Evolutionary conservation across 2,113 vertebrate species (phyloP).

Genomic region (Picathartes gymnocephalus): DNA sequence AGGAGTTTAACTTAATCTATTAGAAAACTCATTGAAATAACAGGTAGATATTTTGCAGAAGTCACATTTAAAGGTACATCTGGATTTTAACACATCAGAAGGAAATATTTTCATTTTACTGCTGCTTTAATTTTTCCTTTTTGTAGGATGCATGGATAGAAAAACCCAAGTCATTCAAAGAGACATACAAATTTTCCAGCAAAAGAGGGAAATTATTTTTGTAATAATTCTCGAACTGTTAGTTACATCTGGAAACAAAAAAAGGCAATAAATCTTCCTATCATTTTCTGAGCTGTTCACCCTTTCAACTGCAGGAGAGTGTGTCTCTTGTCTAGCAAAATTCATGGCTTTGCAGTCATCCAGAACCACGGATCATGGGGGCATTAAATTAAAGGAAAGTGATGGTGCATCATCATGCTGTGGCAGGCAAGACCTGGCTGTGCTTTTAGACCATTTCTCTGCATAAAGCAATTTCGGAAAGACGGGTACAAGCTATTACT

Average conservation of each 20-base stretch:
- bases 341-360: background rate
- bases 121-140: background rate
- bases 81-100: background rate
- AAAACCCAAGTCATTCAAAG: background rate
- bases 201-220: background rate
- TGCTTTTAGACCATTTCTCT: conserved; percentile 25
- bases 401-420: conserved; percentile 52
- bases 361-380: background rate
- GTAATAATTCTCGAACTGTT: background rate
- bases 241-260: background rate
- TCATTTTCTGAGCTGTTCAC: background rate
- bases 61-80: background rate
- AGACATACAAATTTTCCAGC: background rate
- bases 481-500: background rate
- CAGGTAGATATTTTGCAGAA: background rate
- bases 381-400: background rate
- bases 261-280: background rate
- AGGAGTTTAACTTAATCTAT: background rate
- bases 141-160: background rate
- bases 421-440: conserved; percentile 22
- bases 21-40: background rate
- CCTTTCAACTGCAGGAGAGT: background rate
- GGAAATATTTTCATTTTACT: background rate
- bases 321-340: background rate
- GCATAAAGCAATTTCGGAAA: background rate